phyloP scores from a whole-genome alignment of 1,140 invertebrate genomes.

The Tetraneura akinire region DNA sequence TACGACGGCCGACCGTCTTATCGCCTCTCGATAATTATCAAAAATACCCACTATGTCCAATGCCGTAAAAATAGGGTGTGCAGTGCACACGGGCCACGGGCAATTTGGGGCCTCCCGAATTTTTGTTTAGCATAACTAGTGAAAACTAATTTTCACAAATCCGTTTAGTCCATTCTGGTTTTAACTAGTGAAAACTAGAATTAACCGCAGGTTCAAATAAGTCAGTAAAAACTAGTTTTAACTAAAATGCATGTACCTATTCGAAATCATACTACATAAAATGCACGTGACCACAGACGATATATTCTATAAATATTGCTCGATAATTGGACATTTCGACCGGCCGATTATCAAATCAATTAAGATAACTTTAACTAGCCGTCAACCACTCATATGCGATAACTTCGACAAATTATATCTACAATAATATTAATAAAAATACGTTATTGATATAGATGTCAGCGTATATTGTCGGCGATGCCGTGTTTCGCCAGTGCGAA shows the following conservation, averaged over 20 bases:
- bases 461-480: no score
- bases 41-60: neutral
- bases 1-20: neutral
- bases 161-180: no score
- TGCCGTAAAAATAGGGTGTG: no score
- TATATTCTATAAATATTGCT: no score
- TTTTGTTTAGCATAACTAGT: no score
- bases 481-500: neutral
- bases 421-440: neutral
- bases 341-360: neutral
- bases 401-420: neutral
- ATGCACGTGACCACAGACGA: neutral
- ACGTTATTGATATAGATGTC: neutral
- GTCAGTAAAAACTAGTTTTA: no score
- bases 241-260: no score
- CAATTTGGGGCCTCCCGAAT: no score
- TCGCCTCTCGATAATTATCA: neutral
- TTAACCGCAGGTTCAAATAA: no score
- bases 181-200: no score
- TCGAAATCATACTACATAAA: neutral
- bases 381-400: neutral
- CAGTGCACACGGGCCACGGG: no score
- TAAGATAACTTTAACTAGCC: neutral
- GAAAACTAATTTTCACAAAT: no score
- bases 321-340: constrained; percentile 3